phyloP scores from a whole-genome alignment of 2,797 vertebrate genomes.

The Antrozous pallidus region DNA sequence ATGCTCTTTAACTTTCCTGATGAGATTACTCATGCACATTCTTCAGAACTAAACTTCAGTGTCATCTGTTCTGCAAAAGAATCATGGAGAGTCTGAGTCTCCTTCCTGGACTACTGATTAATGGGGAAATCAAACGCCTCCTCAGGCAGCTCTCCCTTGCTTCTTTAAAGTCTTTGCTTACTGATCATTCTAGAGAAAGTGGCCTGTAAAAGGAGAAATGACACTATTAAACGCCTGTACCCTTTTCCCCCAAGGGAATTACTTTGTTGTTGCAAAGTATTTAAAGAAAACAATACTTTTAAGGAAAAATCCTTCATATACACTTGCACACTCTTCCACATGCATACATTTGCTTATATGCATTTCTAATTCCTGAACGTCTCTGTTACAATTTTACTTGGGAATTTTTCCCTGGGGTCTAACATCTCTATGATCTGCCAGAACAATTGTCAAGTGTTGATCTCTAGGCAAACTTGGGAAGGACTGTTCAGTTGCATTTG shows the following conservation, averaged over 20 bases:
- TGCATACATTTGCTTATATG: not conserved
- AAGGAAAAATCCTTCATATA: not conserved
- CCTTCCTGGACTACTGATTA: not conserved
- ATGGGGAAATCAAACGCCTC: not conserved
- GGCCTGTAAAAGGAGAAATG: slow-evolving; percentile 15
- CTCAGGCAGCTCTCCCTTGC: not conserved
- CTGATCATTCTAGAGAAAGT: not conserved
- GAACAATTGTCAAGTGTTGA: not conserved
- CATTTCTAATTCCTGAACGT: not conserved
- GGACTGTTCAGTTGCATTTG: not conserved
- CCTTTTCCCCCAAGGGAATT: not conserved
- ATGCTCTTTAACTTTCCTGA: not conserved
- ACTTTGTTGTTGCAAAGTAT: not conserved
- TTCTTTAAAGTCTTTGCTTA: not conserved
- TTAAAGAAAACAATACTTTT: slow-evolving; percentile 22
- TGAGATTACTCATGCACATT: not conserved
- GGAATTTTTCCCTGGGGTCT: not conserved
- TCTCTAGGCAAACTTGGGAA: not conserved
- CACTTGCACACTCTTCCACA: not conserved
- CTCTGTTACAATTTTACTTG: not conserved
- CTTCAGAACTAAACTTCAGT: not conserved
- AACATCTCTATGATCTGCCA: not conserved
- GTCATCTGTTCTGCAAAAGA: not conserved
- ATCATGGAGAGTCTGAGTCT: not conserved
- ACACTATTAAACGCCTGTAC: not conserved